phyloP scores from a whole-genome alignment of 2,797 vertebrate genomes.

The Spheniscus humboldti region DNA sequence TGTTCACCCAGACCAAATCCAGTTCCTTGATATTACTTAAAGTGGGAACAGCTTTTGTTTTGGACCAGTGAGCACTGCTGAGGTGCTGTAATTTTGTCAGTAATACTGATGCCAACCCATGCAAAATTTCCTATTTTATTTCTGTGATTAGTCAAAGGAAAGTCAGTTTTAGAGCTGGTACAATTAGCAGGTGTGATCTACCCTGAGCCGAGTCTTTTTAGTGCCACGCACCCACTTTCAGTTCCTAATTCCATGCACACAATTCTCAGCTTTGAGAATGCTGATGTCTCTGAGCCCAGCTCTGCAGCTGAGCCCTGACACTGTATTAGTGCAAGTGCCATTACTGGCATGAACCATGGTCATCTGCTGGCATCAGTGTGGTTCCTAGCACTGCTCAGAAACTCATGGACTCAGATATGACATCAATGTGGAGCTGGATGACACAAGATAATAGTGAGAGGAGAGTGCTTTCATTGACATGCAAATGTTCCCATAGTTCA shows the following conservation, averaged over 20 bases:
- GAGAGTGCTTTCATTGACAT: neutral
- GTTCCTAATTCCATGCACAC: neutral
- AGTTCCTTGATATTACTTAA: neutral
- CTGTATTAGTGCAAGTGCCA: neutral
- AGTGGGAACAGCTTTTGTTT: neutral
- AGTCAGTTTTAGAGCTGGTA: neutral
- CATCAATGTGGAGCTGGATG: neutral
- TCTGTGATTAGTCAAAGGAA: neutral
- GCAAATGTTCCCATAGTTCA: neutral
- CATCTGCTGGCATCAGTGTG: neutral
- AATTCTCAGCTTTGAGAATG: neutral
- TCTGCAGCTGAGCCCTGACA: neutral
- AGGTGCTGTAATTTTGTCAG: neutral
- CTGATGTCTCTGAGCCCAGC: neutral
- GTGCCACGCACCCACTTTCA: fast-evolving
- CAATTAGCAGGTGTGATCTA: neutral
- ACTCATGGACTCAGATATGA: neutral
- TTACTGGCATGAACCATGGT: neutral
- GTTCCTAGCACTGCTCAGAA: neutral
- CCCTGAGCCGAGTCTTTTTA: neutral
- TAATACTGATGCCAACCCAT: neutral
- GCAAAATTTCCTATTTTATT: neutral
- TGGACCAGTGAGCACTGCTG: neutral
- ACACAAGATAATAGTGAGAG: neutral
- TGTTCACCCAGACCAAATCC: neutral